Base-by-base conservation (phyloP, 2,797 vertebrate species). In the Parauchenoglanis punctatus region DNA sequence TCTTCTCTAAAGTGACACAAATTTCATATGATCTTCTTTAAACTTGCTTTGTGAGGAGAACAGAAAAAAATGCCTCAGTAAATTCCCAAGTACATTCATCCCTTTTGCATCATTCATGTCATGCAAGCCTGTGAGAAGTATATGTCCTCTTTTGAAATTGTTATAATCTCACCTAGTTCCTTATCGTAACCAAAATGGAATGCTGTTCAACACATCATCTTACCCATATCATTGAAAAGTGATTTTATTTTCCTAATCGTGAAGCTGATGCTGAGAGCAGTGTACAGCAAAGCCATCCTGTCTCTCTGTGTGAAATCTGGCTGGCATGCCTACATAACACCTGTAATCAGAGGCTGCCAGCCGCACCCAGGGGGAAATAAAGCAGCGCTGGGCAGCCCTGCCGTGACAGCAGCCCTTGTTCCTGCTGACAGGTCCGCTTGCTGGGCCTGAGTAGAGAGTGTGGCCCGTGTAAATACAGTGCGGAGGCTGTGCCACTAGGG, bases 271-370 rank as follows among this genome's bases (percentile, higher is more conserved):
- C n/a, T 63, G 61, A 77, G 25, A 73, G 86, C 28, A 72, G 80
- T 87, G 73, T 84, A 23, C 28, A 75, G 87, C 86, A 88, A 81
- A 84, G 63, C 83, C 59, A 59, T 85, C 72, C 85, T 85, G 83
- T 86, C 65, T 80, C 85, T 88, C 90, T 85, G 88, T 87, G 87
- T 89, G 84, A 83, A 86, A 87, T 87, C 76, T 85, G 88, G 86
- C 88, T 92, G 89, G 92, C 90, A 91, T 92, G 93, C 93, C 94
- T 94, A 91, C 86, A 87, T 93, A 91, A 90, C 88, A 92, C 86
- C 92, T 95, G 94, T 96, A 96, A 96, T 96, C 96, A 94, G 94
- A 91, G 92, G 89, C 92, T 6, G 90, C 90, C 95, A 96, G 95
- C 94, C 84, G 90, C 87, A 88, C 88, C 93, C 88, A 46, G 91